Evolutionary conservation across 2,797 vertebrate genomes (phyloP).

Genomic region (Chaenodraco wilsoni): DNA sequence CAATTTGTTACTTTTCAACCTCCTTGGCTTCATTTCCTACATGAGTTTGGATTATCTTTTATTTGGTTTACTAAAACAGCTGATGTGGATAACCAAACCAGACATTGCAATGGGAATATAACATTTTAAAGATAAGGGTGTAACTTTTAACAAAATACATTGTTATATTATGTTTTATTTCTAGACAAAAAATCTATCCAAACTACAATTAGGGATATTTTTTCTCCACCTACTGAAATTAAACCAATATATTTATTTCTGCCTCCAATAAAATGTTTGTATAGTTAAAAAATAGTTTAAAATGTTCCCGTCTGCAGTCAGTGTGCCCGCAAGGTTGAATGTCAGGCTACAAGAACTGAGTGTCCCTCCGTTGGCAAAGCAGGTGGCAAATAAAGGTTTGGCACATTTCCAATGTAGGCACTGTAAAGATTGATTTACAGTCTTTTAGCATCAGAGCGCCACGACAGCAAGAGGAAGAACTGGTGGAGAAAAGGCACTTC

Average conservation of each 20-base stretch:
- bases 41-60: not conserved
- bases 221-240: slow-evolving; percentile 1
- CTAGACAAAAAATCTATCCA: not conserved
- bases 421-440: slow-evolving; percentile 32
- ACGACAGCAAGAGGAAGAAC: slow-evolving; percentile 28
- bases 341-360: not conserved
- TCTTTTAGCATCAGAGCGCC: slow-evolving; percentile 18
- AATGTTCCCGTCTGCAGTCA: not conserved
- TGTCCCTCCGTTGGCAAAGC: slow-evolving; percentile 4
- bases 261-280: not conserved
- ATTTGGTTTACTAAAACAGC: no score
- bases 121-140: not conserved
- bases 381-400: slow-evolving; percentile 10
- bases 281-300: not conserved
- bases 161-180: not conserved
- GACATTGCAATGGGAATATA: not conserved
- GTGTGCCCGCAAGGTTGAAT: not conserved
- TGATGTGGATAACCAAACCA: no score
- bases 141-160: not conserved
- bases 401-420: slow-evolving; percentile 50
- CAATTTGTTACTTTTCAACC: not conserved
- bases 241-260: not conserved
- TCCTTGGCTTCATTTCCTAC: not conserved
- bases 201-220: not conserved
- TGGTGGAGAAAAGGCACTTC: slow-evolving; percentile 76